A percentile compares a stretch with the other conserved stretches of the same genome.
Conservation (phyloP, 2,888 invertebrate genomes). For the Pristionchus exspectatus region DNA sequence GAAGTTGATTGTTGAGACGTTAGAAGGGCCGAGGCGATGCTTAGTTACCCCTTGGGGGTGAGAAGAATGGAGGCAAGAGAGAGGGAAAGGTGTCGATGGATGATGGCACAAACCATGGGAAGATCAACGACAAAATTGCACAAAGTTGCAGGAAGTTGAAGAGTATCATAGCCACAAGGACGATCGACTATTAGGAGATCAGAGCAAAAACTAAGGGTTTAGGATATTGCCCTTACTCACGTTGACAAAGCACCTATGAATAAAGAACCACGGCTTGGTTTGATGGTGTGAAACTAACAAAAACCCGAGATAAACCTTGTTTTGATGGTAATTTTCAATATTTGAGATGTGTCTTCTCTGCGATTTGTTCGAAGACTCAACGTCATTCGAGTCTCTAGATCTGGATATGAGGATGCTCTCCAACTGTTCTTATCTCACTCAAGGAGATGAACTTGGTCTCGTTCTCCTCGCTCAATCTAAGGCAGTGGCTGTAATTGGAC, state of each 20-base stretch:
- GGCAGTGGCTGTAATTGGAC: slow-evolving; percentile 48
- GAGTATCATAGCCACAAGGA: background rate
- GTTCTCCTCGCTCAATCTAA: slow-evolving; percentile 16
- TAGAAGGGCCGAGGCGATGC: background rate
- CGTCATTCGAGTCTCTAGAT: slow-evolving; percentile 68
- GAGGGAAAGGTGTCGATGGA: slow-evolving; percentile 1
- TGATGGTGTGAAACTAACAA: background rate
- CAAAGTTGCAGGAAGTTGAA: background rate
- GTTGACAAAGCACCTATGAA: background rate
- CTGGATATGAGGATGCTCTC: slow-evolving; percentile 60
- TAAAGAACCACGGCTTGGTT: background rate
- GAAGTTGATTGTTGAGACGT: slow-evolving; percentile 44
- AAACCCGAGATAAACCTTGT: background rate
- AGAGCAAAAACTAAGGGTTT: background rate
- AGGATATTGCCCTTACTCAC: background rate
- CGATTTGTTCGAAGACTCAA: slow-evolving; percentile 74
- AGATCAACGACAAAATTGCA: background rate
- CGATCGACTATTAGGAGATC: background rate
- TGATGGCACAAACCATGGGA: background rate
- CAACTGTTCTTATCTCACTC: background rate
- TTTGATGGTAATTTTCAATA: background rate
- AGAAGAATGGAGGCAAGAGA: background rate
- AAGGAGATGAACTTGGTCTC: slow-evolving; percentile 32
- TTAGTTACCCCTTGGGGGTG: slow-evolving; percentile 1
- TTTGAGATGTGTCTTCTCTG: slow-evolving; percentile 66